Evolutionary conservation across 2,888 invertebrate species (phyloP).

Genomic region (Bibio marci): DNA sequence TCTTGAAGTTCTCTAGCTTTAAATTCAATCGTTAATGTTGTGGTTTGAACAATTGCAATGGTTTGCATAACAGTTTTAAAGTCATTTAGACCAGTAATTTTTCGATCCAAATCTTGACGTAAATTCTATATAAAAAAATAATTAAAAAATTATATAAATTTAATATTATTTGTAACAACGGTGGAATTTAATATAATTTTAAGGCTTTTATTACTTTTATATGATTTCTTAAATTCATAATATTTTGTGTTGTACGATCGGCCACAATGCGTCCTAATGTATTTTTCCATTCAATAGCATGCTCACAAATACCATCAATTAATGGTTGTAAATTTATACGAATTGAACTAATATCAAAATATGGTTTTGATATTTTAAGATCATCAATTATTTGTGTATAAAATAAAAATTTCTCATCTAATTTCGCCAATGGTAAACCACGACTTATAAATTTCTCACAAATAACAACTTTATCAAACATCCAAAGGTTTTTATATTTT

Average conservation of each 20-base stretch:
- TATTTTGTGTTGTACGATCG: conserved; percentile 44
- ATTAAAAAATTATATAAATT: background rate
- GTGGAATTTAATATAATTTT: conserved; percentile 12
- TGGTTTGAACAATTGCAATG: conserved; percentile 54
- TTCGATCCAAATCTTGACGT: conserved; percentile 49
- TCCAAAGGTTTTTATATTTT: conserved; percentile 59
- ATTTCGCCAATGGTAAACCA: conserved; percentile 39
- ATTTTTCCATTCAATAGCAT: conserved; percentile 65
- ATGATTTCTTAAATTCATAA: conserved; percentile 47
- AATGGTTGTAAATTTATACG: conserved; percentile 59
- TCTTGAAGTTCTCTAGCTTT: conserved; percentile 59
- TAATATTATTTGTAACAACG: background rate
- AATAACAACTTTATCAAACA: conserved; percentile 50
- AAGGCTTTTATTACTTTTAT: conserved; percentile 38
- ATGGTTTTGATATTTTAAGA: conserved; percentile 37
- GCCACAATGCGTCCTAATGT: conserved; percentile 53
- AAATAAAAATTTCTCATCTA: conserved; percentile 72
- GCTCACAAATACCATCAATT: conserved; percentile 47
- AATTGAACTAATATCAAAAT: conserved; percentile 48
- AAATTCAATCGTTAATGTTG: conserved; percentile 62
- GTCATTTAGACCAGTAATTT: conserved; percentile 60
- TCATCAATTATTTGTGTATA: conserved; percentile 60
- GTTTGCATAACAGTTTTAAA: conserved; percentile 75
- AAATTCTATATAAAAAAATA: conserved; percentile 30
- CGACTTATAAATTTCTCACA: conserved; percentile 63